Evolutionary conservation across 2,888 invertebrate genomes (phyloP), one percentile per base, ranked within the genome.

Genomic region (Embidobia sp.): DNA sequence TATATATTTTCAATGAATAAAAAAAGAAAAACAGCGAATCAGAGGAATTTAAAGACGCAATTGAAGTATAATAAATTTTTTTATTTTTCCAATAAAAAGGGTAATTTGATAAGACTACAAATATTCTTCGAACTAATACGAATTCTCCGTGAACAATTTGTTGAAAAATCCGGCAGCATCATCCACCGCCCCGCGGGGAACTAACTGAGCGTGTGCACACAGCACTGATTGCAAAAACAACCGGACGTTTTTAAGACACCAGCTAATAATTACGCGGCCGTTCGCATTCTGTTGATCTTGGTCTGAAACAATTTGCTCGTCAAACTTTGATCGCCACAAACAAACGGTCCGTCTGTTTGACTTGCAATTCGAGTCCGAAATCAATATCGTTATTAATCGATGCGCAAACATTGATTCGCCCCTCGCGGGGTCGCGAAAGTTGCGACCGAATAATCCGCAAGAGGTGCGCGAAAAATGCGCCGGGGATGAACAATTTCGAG

Each of bases 401-500:
- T 8, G 26, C 3, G 5, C 53, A 51, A 64, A 53, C 26, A 64
- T 64, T 64, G n/a, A n/a, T n/a, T n/a, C n/a, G n/a, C n/a, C n/a
- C n/a, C n/a, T 31, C 51, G 27, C 22, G 10, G 16, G 31, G 11
- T 22, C 19, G 6, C 31, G 19, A 42, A 57, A 44, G 19, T 44
- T 55, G n/a, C 8, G 5, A 1, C 10, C 33, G 59, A 22, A 59
- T 59, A 59, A 61, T 59, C 44, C 42, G 13, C n/a, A 31, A 19
- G 15, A 11, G 19, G 22, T 46, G 22, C 33, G 33, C 33, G 33
- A 59, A 46, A 59, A 44, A 33, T 46, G 44, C 59, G 19, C 13
- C 10, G 11, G 16, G 10, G 33, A 49, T 70, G 70, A 69, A 57
- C 59, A 49, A 57, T 69, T 69, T 40, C 22, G 40, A 6, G 31